These are phyloP conservation scores for Empis stercorea DNA, from an alignment of 2,888 invertebrate genomes.

Conservation along the genomic window DNA sequence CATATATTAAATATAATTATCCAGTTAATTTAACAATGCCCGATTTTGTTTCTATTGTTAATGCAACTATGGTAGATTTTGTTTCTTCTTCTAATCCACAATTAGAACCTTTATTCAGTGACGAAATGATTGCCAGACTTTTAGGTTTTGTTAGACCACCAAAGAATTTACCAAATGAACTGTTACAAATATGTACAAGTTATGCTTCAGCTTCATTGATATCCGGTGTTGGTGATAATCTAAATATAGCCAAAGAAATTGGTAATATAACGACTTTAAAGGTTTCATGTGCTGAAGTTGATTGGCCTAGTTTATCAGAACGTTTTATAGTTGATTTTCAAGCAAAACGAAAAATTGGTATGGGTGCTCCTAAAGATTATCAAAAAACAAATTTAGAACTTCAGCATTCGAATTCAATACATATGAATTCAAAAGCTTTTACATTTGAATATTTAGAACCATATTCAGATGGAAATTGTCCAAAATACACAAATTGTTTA, in stretches of 20 bases:
- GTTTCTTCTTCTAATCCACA: slow-evolving; percentile 57
- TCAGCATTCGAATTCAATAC: slow-evolving; percentile 49
- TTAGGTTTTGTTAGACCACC: slow-evolving; percentile 75
- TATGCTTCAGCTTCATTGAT: slow-evolving; percentile 58
- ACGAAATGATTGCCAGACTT: slow-evolving; percentile 62
- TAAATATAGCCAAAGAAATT: slow-evolving; percentile 38
- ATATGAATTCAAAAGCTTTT: slow-evolving; percentile 67
- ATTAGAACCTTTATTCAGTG: slow-evolving; percentile 53
- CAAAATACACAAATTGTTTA: slow-evolving; percentile 67
- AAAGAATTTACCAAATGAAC: slow-evolving; percentile 47
- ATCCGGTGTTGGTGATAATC: slow-evolving; percentile 36
- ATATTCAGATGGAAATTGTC: slow-evolving; percentile 66
- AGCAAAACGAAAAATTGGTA: slow-evolving; percentile 43
- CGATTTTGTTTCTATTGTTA: slow-evolving; percentile 74
- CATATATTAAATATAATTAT: slow-evolving; percentile 75
- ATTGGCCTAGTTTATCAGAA: slow-evolving; percentile 51
- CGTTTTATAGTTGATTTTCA: slow-evolving; percentile 56
- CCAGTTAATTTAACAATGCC: slow-evolving; percentile 81
- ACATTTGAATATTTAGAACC: slow-evolving; percentile 85
- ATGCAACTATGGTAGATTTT: slow-evolving; percentile 72
- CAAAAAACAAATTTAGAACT: slow-evolving; percentile 73
- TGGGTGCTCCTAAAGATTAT: slow-evolving; percentile 44
- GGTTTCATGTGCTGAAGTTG: slow-evolving; percentile 55
- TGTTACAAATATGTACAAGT: slow-evolving; percentile 64
- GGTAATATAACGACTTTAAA: slow-evolving; percentile 54